phyloP scores from a whole-genome alignment of 2,797 vertebrate species.

The Malacoraja senta region DNA sequence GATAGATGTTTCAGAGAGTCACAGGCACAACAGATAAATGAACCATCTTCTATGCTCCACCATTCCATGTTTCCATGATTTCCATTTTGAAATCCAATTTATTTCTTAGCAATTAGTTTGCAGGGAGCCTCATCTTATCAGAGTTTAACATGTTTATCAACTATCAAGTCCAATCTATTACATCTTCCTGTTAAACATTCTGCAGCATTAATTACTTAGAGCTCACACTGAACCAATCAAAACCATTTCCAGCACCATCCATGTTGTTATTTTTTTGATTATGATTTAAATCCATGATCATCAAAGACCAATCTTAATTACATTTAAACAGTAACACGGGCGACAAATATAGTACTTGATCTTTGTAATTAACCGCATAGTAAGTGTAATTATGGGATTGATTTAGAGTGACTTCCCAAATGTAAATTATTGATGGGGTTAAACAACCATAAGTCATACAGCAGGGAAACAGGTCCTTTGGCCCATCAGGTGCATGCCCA shows the following conservation, averaged over 20 bases:
- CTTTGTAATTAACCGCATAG: background rate
- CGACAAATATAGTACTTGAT: background rate
- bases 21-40: background rate
- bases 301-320: constrained; percentile 15
- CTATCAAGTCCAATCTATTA: background rate
- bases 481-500: no score
- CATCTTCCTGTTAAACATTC: background rate
- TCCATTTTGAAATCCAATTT: background rate
- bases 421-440: background rate
- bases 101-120: background rate
- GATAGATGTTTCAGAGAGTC: background rate
- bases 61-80: background rate
- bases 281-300: background rate
- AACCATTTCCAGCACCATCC: background rate
- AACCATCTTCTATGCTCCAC: background rate
- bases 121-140: background rate
- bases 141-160: background rate
- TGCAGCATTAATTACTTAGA: background rate
- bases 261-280: background rate
- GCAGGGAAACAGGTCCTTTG: background rate
- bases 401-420: background rate
- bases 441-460: background rate
- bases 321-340: background rate
- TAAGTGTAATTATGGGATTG: background rate
- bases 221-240: constrained; percentile 16